Percentiles rank a stretch among this genome's conserved stretches.
phyloP scores from a whole-genome alignment of 2,113 vertebrate genomes.

The Cyanistes caeruleus region DNA sequence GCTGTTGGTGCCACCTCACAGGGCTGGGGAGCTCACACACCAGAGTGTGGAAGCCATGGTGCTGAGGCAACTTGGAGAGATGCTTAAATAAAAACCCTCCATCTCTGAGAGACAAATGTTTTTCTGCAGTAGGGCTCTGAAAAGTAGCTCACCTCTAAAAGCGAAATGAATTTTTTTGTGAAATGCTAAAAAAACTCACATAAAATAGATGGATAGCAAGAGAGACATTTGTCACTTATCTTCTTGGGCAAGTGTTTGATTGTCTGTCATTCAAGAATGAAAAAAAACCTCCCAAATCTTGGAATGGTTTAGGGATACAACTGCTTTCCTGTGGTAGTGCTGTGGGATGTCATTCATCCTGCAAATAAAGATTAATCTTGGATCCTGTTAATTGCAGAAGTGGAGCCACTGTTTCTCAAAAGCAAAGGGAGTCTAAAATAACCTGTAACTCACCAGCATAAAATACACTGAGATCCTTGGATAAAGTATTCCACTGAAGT shows the following conservation, averaged over 20 bases:
- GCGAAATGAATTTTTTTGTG: background rate
- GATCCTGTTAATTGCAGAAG: background rate
- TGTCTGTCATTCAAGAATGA: background rate
- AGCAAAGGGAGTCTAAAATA: conserved; percentile 8
- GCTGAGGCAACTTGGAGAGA: background rate
- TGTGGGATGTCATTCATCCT: background rate
- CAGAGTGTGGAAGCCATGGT: background rate
- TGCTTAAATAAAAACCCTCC: background rate
- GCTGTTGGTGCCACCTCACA: background rate
- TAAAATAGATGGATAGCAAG: background rate
- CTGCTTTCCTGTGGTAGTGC: background rate
- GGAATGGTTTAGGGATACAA: background rate
- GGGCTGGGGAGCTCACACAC: background rate
- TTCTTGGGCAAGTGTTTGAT: background rate
- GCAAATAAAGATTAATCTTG: background rate
- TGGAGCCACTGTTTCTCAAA: background rate
- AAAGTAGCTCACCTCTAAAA: background rate
- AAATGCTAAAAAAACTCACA: background rate
- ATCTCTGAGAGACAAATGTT: background rate
- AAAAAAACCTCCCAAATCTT: background rate
- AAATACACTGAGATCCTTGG: background rate
- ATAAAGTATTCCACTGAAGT: background rate
- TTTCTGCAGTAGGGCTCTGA: background rate
- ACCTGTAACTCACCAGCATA: background rate
- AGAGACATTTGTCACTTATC: background rate